Evolutionary conservation across 1,140 invertebrate species (phyloP).

Genomic region (Cydia splendana): DNA sequence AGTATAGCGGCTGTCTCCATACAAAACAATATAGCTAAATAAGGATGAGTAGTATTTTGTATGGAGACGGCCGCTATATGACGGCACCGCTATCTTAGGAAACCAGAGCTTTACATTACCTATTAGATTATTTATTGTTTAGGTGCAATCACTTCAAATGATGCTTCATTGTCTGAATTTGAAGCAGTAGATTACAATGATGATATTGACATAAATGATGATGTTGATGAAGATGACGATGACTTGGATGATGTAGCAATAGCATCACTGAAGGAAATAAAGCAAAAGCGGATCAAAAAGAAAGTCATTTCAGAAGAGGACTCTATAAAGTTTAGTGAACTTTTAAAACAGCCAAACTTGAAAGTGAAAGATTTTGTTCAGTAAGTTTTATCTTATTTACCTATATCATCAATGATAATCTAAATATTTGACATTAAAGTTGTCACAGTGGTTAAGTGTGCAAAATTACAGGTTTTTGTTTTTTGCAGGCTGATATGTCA

Average conservation of each 20-base stretch:
- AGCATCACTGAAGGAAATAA: conserved; percentile 58
- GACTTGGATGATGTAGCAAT: conserved; percentile 57
- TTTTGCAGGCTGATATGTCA: conserved; percentile 62
- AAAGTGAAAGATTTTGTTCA: conserved; percentile 71
- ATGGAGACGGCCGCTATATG: no score
- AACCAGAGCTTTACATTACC: no score
- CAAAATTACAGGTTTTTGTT: conserved; percentile 25
- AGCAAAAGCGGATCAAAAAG: conserved; percentile 53
- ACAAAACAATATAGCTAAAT: no score
- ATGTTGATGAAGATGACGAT: conserved; percentile 51
- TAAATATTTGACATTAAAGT: neutral
- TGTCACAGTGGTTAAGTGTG: neutral
- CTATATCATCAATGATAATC: neutral
- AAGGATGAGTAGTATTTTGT: no score
- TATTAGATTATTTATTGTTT: conserved; percentile 33
- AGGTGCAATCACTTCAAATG: conserved; percentile 56
- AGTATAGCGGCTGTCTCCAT: no score
- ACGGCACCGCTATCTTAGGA: no score
- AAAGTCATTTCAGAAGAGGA: conserved; percentile 55
- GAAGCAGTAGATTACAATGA: conserved; percentile 34
- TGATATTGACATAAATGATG: conserved; percentile 42
- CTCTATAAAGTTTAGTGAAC: conserved; percentile 52
- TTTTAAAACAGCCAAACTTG: conserved; percentile 59
- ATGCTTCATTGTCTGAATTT: conserved; percentile 44
- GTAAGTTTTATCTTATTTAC: conserved; percentile 49